Evolutionary conservation across 2,888 invertebrate species (phyloP), one percentile per base, ranked within the genome.

Genomic region (Tanypteryx hageni): DNA sequence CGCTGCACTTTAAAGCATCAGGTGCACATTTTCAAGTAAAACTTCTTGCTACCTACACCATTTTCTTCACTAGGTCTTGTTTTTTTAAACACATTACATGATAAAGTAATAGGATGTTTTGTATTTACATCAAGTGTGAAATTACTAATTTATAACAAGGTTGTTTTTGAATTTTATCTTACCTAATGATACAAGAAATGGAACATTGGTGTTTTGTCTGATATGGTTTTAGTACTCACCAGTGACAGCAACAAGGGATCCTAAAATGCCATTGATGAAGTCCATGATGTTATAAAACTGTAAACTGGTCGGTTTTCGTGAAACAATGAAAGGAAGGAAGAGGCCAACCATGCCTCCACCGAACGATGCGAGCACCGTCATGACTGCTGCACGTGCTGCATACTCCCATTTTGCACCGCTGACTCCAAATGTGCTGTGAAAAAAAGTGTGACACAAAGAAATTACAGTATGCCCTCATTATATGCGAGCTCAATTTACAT

Each of bases 321-420:
- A 97, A 94, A 96, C 97, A 86, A 94, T 10, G n/a, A 89, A 16
- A 9, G 89, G 89, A 10, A 89, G 44, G 18, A 68, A 94, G 31
- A 97, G 95, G 5, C 98, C 98, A 27, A 97, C 96, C 92, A 97
- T 96, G 0, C 99, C 99, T 0, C 99, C 99, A 0, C 98, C 98
- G 94, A 99, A 98, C 0, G 98, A 98, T 0, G 98, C 97, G 96
- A 98, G 97, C 97, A 99, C 98, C 0, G 99, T 99, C 96, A 98
- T 97, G 0, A 98, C 98, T 0, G 98, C 98, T 0, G 98, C 98
- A 85, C 98, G 96, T 0, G 98, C 98, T 0, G 99, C 98, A 94
- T 98, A 98, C 94, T 98, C 97, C 99, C 99, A 99, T 94, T 98
- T 98, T 7, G 97, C 96, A 0, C 98, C 98, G 93, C 97, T 97